Percentiles rank a stretch among this genome's conserved stretches.
These are phyloP conservation scores for Campoletis raptor DNA, from an alignment of 2,888 invertebrate species.

Conservation along the genomic window DNA sequence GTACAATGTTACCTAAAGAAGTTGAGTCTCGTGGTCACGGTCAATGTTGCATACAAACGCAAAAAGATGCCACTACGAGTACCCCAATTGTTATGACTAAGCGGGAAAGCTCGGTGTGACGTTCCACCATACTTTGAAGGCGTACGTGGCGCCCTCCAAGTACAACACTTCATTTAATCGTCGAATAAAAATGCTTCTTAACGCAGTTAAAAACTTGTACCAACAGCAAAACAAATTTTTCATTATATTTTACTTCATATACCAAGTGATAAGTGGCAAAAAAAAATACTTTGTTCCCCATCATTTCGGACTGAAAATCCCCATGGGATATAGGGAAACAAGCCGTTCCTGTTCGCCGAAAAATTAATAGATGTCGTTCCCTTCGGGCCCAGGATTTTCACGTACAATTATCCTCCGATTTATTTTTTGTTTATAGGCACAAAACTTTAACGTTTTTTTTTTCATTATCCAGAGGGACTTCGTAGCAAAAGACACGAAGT, in stretches of 20 bases:
- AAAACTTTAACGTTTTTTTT: neutral
- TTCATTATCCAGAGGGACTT: neutral
- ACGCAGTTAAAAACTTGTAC: neutral
- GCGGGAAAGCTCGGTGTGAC: slow-evolving; percentile 88
- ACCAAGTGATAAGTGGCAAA: neutral
- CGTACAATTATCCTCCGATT: neutral
- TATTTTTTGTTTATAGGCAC: neutral
- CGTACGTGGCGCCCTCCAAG: slow-evolving; percentile 11
- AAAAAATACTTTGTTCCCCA: neutral
- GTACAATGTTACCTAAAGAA: slow-evolving; percentile 80
- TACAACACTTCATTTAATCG: neutral
- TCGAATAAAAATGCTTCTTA: neutral
- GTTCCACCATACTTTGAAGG: slow-evolving; percentile 68
- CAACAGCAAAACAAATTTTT: neutral
- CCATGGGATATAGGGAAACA: neutral
- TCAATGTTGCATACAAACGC: slow-evolving; percentile 84
- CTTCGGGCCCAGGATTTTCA: neutral
- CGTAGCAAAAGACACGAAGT: neutral
- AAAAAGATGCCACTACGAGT: slow-evolving; percentile 87
- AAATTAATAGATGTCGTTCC: neutral
- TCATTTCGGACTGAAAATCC: neutral
- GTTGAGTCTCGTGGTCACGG: slow-evolving; percentile 78
- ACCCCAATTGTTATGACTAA: slow-evolving; percentile 88
- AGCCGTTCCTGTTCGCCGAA: neutral
- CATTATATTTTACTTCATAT: neutral